Evolutionary conservation across 2,797 vertebrate genomes (phyloP).

Genomic region (Chiloscyllium punctatum): DNA sequence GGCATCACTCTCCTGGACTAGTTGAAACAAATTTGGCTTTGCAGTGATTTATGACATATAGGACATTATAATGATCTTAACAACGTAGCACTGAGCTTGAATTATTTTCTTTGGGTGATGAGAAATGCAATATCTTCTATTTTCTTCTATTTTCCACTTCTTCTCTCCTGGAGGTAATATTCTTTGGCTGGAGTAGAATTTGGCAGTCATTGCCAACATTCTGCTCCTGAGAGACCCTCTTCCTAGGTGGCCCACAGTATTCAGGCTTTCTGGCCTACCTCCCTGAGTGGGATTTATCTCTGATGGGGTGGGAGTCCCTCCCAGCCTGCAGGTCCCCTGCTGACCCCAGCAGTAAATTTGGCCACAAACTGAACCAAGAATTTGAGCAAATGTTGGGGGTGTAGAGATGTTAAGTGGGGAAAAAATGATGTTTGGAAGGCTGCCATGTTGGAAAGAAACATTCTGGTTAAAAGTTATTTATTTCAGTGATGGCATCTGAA

Average conservation of each 20-base stretch:
- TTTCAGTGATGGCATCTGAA: not conserved
- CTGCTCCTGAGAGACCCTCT: not conserved
- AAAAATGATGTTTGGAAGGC: not conserved
- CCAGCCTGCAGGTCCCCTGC: not conserved
- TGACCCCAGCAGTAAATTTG: not conserved
- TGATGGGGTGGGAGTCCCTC: not conserved
- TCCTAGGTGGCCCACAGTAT: not conserved
- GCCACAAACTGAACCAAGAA: not conserved
- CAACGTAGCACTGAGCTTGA: not conserved
- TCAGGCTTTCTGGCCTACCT: not conserved
- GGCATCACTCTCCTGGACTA: not conserved
- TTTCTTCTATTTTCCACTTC: not conserved
- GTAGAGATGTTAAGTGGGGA: not conserved
- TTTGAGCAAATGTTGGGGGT: not conserved
- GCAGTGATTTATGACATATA: not conserved
- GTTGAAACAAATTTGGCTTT: conserved; percentile 2
- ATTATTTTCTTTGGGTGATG: not conserved
- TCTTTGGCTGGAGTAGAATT: too few relatives aligned
- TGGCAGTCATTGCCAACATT: not conserved
- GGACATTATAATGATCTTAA: not conserved
- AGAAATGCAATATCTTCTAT: not conserved
- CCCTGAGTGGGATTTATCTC: not conserved
- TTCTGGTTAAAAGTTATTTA: not conserved
- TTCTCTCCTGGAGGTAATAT: not conserved
- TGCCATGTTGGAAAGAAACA: not conserved